phyloP scores from a whole-genome alignment of 2,888 invertebrate genomes.

The Uloborus plumipes region DNA sequence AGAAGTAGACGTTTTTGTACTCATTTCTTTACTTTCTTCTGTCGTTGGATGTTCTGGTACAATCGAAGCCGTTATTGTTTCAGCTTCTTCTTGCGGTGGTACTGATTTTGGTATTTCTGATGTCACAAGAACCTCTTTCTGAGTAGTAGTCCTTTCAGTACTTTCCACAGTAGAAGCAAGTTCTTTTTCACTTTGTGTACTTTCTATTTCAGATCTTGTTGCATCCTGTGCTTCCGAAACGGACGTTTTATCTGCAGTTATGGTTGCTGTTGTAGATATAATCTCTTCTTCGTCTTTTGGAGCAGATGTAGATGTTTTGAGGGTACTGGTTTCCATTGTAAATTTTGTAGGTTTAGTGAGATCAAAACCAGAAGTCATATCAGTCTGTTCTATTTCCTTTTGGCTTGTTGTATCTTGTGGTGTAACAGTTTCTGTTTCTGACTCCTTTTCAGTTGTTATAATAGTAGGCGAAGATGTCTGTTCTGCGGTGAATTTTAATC shows the following conservation, averaged over 20 bases:
- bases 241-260: neutral
- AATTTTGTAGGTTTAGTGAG: neutral
- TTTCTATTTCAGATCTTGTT: neutral
- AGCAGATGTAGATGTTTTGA: neutral
- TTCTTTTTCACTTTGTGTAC: neutral
- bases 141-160: neutral
- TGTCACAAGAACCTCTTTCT: neutral
- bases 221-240: neutral
- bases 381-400: neutral
- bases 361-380: neutral
- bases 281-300: neutral
- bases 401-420: neutral
- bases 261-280: neutral
- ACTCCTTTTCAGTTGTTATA: neutral
- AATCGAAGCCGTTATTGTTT: neutral
- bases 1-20: neutral
- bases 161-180: neutral
- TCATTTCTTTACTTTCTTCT: neutral
- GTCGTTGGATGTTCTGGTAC: neutral
- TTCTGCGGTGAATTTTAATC: neutral
- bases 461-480: neutral
- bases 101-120: neutral
- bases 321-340: neutral
- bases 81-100: neutral
- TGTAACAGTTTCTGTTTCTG: neutral